phyloP scores from a whole-genome alignment of 1,140 invertebrate genomes.

The Magallana gigas region DNA sequence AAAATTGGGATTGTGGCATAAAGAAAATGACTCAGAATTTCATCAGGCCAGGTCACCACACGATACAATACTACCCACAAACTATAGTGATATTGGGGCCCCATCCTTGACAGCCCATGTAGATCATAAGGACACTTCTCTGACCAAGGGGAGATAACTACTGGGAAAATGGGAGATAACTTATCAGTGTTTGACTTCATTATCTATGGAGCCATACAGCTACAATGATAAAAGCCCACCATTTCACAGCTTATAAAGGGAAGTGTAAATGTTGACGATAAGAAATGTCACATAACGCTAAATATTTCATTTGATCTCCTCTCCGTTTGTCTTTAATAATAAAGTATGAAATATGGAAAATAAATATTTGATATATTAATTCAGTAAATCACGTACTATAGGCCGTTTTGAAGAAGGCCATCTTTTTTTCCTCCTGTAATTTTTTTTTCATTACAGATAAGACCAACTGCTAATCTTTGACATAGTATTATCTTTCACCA shows the following conservation, averaged over 20 bases:
- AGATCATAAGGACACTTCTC: conserved; percentile 25
- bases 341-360: conserved; percentile 22
- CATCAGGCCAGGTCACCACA: not conserved
- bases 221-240: conserved; percentile 24
- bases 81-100: not conserved
- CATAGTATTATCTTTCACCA: not conserved
- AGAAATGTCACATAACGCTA: conserved; percentile 8
- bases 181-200: conserved; percentile 13
- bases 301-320: conserved; percentile 19
- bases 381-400: not conserved
- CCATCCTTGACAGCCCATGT: conserved; percentile 29
- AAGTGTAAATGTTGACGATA: conserved; percentile 22
- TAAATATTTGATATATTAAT: conserved; percentile 26
- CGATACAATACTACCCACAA: not conserved
- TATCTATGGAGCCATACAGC: conserved; percentile 11
- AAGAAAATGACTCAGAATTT: no score
- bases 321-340: conserved; percentile 18
- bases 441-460: not conserved
- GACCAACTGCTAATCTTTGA: not conserved
- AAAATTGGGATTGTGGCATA: no score
- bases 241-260: conserved; percentile 30
- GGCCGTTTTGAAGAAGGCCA: not conserved
- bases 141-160: conserved; percentile 16
- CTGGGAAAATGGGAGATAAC: conserved; percentile 20
- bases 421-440: not conserved